Percentiles rank a stretch among this genome's conserved stretches.
These are phyloP conservation scores for Pachypanchax playfairii DNA, from an alignment of 2,113 vertebrate species.

Conservation along the genomic window DNA sequence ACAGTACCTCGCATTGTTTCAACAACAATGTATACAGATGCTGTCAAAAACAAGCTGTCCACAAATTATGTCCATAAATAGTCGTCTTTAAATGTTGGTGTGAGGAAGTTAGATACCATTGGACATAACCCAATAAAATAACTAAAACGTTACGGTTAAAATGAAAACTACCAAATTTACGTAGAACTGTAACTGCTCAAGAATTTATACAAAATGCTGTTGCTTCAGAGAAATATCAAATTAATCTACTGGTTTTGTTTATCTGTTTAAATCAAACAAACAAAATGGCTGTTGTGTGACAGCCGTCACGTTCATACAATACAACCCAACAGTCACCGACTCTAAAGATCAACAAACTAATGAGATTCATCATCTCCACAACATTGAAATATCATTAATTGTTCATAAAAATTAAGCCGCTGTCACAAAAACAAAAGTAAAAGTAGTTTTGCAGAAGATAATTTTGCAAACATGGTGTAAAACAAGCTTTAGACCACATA, in stretches of 20 bases:
- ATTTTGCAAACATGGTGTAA: slow-evolving; percentile 48
- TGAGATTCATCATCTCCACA: neutral
- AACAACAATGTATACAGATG: slow-evolving; percentile 69
- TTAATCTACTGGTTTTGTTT: neutral
- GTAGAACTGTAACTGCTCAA: neutral
- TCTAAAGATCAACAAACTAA: neutral
- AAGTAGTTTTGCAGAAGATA: slow-evolving; percentile 49
- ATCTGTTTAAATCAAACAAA: neutral
- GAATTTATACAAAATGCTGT: neutral
- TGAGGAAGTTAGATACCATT: slow-evolving; percentile 45
- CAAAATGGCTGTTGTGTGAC: neutral
- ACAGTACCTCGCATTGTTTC: slow-evolving; percentile 31
- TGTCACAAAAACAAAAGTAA: slow-evolving; percentile 42
- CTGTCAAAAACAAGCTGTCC: slow-evolving; percentile 52
- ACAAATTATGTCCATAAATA: slow-evolving; percentile 38
- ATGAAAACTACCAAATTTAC: neutral
- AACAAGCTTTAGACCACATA: slow-evolving; percentile 68
- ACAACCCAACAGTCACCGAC: neutral
- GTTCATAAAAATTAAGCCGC: slow-evolving; percentile 13
- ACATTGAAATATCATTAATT: neutral
- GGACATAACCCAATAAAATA: slow-evolving; percentile 53
- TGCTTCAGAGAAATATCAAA: neutral
- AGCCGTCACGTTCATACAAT: slow-evolving; percentile 3
- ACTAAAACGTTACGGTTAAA: slow-evolving; percentile 23
- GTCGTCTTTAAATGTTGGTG: too few species aligned